phyloP scores from a whole-genome alignment of 2,797 vertebrate species.

The Triplophysa bombifrons region DNA sequence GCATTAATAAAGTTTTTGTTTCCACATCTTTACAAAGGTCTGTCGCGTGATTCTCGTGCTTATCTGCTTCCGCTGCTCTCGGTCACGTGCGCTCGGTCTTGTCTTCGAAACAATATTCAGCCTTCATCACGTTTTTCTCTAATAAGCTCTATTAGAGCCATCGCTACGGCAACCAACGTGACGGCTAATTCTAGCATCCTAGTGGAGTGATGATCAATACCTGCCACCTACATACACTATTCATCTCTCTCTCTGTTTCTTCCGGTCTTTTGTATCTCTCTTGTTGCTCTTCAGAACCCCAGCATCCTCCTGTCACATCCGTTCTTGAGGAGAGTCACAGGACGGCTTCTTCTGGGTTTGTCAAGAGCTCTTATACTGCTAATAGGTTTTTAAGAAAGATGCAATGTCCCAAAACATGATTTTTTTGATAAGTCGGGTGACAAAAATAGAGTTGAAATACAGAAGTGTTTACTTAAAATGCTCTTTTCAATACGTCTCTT shows the following conservation, averaged over 20 bases:
- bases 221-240: slow-evolving; percentile 24
- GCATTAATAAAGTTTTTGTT: slow-evolving; percentile 19
- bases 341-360: slow-evolving; percentile 1
- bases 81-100: not conserved
- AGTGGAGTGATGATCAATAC: slow-evolving; percentile 38
- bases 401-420: no score
- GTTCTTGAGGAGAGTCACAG: slow-evolving; percentile 44
- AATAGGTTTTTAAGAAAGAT: no score
- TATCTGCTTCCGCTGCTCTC: not conserved
- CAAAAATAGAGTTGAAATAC: no score
- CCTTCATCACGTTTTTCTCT: slow-evolving; percentile 3
- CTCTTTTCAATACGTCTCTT: no score
- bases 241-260: not conserved
- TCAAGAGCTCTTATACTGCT: not conserved
- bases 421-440: no score
- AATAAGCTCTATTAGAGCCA: slow-evolving; percentile 27
- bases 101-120: slow-evolving; percentile 41
- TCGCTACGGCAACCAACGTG: not conserved
- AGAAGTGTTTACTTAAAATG: no score
- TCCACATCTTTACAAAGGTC: slow-evolving; percentile 15
- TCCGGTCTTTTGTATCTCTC: slow-evolving; percentile 2
- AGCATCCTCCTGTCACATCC: slow-evolving; percentile 59
- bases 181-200: slow-evolving; percentile 26
- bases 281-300: not conserved
- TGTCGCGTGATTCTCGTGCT: slow-evolving; percentile 28